Evolutionary conservation across 2,888 invertebrate species (phyloP), one percentile per base, ranked within the genome.

Genomic region (Sinhomidia bicolor): DNA sequence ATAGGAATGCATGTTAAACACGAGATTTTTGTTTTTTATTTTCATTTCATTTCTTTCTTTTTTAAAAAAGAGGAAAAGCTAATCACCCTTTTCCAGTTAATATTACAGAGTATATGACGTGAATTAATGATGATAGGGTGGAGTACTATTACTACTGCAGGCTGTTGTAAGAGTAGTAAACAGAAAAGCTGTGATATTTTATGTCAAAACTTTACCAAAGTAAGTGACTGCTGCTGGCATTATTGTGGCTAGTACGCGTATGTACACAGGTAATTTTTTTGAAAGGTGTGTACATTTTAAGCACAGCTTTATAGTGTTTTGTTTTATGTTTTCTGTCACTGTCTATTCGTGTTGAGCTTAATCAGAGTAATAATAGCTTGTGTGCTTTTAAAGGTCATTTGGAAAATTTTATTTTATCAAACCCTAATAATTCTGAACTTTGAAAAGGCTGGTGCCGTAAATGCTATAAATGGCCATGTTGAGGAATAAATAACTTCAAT

Each of bases 61-160:
- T n/a, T n/a, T n/a, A n/a, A 54, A 26, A 41, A 41, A 41, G 4
- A 3, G 51, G 36, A 62, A 65, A 51, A 78, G 76, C 32, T 85
- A 85, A 85, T 85, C 76, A 85, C 85, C 62, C 41, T 78, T 78
- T 85, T 60, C 17, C n/a, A 84, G 60, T 47, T 23, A 65, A 78
- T 78, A 85, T 76, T 85, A 76, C 76, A 62, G 68, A 78, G 57
- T 78, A 47, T 78, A 78, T 78, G 85, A 85, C 85, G 85, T 85
- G 85, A 85, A 85, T 85, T 76, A 85, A 85, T 85, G 76, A 60
- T 17, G 62, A 14, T 47, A 23, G 51, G 54, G 26, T 57, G 57
- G 57, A 20, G 12, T 2, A 47, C n/a, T n/a, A n/a, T n/a, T n/a
- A n/a, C n/a, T n/a, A n/a, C n/a, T n/a, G n/a, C n/a, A n/a, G n/a